Conservation (phyloP, 2,113 vertebrate genomes). For the Ammodytes dubius region DNA sequence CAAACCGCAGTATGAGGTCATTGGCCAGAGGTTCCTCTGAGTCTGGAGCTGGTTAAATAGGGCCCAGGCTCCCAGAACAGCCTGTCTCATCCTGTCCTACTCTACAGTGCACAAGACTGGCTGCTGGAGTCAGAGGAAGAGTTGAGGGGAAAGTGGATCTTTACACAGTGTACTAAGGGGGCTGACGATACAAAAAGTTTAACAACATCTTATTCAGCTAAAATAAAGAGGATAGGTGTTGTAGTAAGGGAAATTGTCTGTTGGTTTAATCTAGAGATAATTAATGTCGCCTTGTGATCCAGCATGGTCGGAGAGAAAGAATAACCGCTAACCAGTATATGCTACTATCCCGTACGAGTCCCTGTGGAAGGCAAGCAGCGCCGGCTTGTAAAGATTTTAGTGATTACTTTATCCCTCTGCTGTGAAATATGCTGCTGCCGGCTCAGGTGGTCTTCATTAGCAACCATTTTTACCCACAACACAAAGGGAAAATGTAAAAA, state of each 20-base stretch:
- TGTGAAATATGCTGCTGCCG: slow-evolving; percentile 75
- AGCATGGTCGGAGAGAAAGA: slow-evolving; percentile 22
- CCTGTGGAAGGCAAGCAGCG: slow-evolving; percentile 65
- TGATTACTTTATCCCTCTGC: slow-evolving; percentile 70
- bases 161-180: background rate
- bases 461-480: slow-evolving; percentile 52
- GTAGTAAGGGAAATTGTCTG: slow-evolving; percentile 32
- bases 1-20: slow-evolving; percentile 81
- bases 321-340: slow-evolving; percentile 43
- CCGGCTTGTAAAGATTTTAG: slow-evolving; percentile 80
- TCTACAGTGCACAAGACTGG: slow-evolving; percentile 39
- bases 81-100: slow-evolving; percentile 63
- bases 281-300: slow-evolving; percentile 35
- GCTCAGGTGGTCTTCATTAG: slow-evolving; percentile 85
- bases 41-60: slow-evolving; percentile 81
- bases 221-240: background rate
- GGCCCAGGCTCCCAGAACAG: slow-evolving; percentile 70
- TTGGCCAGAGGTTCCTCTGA: slow-evolving; percentile 79
- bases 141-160: background rate
- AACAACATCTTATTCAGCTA: slow-evolving; percentile 15
- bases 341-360: slow-evolving; percentile 55
- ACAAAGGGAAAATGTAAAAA: slow-evolving; percentile 67
- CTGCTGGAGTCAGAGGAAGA: slow-evolving; percentile 42
- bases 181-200: background rate
- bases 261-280: slow-evolving; percentile 22